Percentiles rank a stretch among this genome's conserved stretches.
Conservation (phyloP, 2,113 vertebrate genomes). For the Sceloporus tristichus region DNA sequence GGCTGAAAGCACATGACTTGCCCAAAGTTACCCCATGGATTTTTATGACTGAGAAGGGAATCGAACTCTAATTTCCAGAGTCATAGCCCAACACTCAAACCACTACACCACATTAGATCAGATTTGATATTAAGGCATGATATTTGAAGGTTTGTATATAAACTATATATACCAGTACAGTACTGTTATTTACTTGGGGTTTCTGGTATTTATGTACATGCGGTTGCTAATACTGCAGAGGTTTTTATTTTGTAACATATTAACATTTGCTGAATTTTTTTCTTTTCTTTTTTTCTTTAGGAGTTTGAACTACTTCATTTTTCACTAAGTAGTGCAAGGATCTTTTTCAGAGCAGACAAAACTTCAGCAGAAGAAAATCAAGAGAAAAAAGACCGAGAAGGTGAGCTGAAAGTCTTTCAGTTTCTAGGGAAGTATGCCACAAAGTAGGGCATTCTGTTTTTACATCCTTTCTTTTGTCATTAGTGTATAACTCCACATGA, state of each 20-base stretch:
- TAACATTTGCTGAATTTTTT: conserved; percentile 5
- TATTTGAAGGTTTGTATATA: background rate
- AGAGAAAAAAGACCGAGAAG: conserved; percentile 94
- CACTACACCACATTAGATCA: background rate
- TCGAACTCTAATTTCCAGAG: no score
- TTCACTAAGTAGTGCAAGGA: conserved; percentile 96
- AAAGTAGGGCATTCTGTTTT: background rate
- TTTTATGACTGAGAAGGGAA: no score
- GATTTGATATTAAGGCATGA: background rate
- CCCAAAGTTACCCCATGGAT: no score
- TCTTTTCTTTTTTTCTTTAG: conserved; percentile 76
- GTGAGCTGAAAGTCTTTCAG: conserved; percentile 69
- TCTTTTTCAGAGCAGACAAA: conserved; percentile 99
- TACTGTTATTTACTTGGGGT: background rate
- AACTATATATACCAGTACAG: background rate
- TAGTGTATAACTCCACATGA: background rate
- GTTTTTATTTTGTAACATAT: background rate
- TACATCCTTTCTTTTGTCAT: background rate
- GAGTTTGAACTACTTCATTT: conserved; percentile 99
- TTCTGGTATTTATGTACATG: background rate
- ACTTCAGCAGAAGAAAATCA: conserved; percentile 96
- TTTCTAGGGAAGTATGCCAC: rapidly evolving
- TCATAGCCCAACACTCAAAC: no score
- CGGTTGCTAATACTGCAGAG: background rate
- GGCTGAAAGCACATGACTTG: no score